phyloP scores from a whole-genome alignment of 2,113 vertebrate species.

The Chaenogobius annularis region DNA sequence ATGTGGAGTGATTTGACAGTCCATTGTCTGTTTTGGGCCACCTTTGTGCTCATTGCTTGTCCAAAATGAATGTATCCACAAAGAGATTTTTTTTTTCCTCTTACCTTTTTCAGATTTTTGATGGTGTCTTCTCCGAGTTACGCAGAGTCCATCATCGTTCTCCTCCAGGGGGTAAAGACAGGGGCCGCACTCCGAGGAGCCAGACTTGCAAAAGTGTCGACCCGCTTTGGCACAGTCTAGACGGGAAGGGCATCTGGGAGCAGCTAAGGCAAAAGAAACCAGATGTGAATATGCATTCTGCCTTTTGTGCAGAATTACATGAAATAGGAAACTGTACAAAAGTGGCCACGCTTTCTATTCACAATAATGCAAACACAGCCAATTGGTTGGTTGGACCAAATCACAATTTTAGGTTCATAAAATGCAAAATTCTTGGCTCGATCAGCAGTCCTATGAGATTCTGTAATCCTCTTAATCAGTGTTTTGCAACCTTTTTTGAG shows the following conservation, averaged over 20 bases:
- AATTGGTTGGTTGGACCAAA: too few species aligned
- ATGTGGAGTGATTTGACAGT: too few species aligned
- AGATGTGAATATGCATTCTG: neutral
- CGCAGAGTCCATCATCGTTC: slow-evolving; percentile 68
- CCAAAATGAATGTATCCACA: too few species aligned
- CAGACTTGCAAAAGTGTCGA: slow-evolving; percentile 72
- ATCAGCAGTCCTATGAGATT: too few species aligned
- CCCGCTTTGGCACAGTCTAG: slow-evolving; percentile 80
- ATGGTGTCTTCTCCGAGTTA: slow-evolving; percentile 38
- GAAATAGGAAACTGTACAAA: neutral
- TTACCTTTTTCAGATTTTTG: slow-evolving; percentile 32
- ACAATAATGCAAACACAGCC: neutral
- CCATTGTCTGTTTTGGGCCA: too few species aligned
- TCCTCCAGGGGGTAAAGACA: slow-evolving; percentile 80
- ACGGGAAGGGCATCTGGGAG: slow-evolving; percentile 69
- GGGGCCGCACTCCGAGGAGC: slow-evolving; percentile 79
- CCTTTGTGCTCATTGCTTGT: too few species aligned
- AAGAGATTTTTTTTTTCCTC: neutral
- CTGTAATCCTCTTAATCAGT: too few species aligned
- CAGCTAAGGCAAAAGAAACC: slow-evolving; percentile 40
- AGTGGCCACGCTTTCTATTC: neutral
- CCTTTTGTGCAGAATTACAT: too few species aligned
- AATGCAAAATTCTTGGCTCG: too few species aligned
- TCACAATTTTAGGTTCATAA: too few species aligned
- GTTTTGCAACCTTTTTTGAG: too few species aligned